Base-by-base conservation (phyloP, 37 sponge, comb jelly and placozoan species). In the Cliona cf. orientalis region DNA sequence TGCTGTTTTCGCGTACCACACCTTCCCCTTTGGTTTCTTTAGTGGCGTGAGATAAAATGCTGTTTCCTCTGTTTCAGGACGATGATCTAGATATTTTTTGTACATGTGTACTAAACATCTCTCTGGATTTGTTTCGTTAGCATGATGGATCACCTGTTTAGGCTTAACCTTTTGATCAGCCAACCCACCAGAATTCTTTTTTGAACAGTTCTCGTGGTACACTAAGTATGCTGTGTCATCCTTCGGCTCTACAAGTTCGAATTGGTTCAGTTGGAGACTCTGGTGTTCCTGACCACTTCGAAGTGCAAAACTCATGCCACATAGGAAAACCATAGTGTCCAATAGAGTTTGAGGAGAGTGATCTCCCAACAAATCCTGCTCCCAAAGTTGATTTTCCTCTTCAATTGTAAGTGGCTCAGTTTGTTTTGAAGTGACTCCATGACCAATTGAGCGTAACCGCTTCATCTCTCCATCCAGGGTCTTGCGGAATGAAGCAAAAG, bases 11-110 rank as follows among this genome's bases (percentile, higher is more conserved):
- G 67, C 28, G 33, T 66, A 11, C 67, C 67, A 66, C 67, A 66
- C 64, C 7, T 25, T 21, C 28, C 19, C 37, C 21, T 2, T 14
- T 3, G 21, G 33, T 22, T 66, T 26, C 21, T 22, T 21, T 33
- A 66, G 67, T 2, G 35, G 67, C 35, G 28, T 4, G 33, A 66
- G 34, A 14, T 66, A 66, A 66, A 66, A 66, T 34, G 67, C 67
- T 31, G 35, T 33, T 22, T 66, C 67, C 22, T 1, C 35, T 66
- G 35, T 21, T 26, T 31, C 67, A 21, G 21, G 33, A 4, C 35
- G 35, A 21, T 36, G 21, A 19, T 49, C 17, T 19, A 17, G 17
- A 17, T 49, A 49, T 19, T 19, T 11, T 17, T 49, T 49, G 17
- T 33, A 66, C 35, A 66, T 22, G 33, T 36, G 29, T 31, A 66